Percentiles rank a stretch among this genome's conserved stretches.
phyloP scores from a whole-genome alignment of 2,797 vertebrate species.

The Vespertilio murinus region DNA sequence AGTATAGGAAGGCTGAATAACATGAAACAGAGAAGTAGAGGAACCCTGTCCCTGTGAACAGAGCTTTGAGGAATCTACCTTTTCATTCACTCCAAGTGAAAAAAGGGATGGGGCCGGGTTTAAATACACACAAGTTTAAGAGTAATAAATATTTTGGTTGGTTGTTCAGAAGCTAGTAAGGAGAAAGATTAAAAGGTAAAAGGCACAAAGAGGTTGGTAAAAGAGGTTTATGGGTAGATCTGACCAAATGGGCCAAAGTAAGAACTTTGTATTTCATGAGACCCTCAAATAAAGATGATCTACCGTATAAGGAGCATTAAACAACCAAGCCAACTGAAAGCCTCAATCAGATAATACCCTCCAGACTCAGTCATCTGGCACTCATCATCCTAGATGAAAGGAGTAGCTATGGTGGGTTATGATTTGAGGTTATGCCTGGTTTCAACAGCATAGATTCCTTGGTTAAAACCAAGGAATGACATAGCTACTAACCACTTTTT shows the following conservation, averaged over 20 bases:
- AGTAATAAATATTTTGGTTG: neutral
- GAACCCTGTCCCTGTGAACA: neutral
- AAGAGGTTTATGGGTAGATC: neutral
- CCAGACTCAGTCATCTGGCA: neutral
- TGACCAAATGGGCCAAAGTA: neutral
- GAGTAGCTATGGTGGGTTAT: neutral
- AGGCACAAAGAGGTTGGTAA: neutral
- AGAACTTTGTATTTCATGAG: neutral
- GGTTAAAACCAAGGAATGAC: neutral
- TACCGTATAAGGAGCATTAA: neutral
- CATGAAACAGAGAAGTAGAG: neutral
- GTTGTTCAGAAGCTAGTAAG: neutral
- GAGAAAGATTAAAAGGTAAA: neutral
- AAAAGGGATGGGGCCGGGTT: neutral
- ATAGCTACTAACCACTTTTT: neutral
- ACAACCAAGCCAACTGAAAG: neutral
- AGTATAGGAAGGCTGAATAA: neutral
- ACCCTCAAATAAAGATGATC: neutral
- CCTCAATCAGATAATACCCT: neutral
- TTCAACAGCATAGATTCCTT: neutral
- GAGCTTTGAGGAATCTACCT: neutral
- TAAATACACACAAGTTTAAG: neutral
- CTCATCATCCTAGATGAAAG: neutral
- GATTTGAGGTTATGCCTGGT: neutral
- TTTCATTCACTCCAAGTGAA: neutral